These are phyloP conservation scores for Phaetusa simplex DNA, from an alignment of 2,113 vertebrate genomes.

Conservation along the genomic window DNA sequence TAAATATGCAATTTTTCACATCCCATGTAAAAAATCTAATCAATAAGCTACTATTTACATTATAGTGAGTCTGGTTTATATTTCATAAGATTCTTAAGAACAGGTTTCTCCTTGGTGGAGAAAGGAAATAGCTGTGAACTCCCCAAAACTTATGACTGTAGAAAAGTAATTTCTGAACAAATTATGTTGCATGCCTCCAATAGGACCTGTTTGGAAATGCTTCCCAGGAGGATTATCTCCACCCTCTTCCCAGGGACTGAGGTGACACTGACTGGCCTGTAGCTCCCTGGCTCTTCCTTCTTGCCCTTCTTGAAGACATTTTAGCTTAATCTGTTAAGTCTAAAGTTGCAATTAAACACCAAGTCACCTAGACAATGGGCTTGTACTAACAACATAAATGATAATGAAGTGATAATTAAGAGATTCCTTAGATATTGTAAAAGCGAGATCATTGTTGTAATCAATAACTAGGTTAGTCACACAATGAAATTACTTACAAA, in stretches of 20 bases:
- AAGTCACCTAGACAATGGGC: background rate
- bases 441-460: background rate
- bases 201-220: background rate
- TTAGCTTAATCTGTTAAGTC: background rate
- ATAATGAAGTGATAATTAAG: background rate
- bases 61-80: background rate
- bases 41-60: background rate
- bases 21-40: background rate
- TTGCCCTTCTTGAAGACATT: background rate
- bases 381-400: background rate
- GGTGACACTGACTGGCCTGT: background rate
- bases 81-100: background rate
- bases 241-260: background rate
- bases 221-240: background rate
- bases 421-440: background rate
- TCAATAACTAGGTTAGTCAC: background rate
- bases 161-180: background rate
- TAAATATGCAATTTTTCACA: background rate
- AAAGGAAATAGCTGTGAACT: background rate
- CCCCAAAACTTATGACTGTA: background rate
- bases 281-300: background rate
- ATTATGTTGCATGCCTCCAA: background rate
- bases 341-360: background rate
- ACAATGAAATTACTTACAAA: background rate
- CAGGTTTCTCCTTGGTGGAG: background rate